Evolutionary conservation across 2,888 invertebrate species (phyloP), one percentile per base, ranked within the genome.

Genomic region (Lochmaea crataegi): DNA sequence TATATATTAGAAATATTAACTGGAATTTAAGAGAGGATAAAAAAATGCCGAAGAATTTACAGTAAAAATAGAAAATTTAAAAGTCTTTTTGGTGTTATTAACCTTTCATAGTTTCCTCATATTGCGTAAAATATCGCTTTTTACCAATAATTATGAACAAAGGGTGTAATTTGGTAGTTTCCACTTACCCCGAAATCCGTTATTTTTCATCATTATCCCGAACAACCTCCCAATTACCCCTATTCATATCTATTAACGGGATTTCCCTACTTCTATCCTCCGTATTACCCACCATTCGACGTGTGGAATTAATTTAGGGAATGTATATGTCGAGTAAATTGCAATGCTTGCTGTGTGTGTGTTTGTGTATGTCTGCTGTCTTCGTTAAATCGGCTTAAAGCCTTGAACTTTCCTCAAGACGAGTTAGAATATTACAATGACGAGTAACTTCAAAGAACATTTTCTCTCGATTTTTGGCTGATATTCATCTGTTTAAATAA

Each of bases 241-340:
- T 16, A 53, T 53, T 53, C 53, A 53, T 53, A 53, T 53, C 53
- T 53, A 51, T 51, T 51, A 51, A 51, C 51, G 51, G 51, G 51
- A 51, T 51, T 51, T 51, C 51, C 51, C 51, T 51, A 51, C n/a
- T 14, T n/a, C 51, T 51, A 53, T 53, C 16, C 53, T 53, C 53
- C 53, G 53, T 53, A 56, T 63, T 11, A 41, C 69, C 72, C 64
- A 73, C 57, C 57, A 56, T 42, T 68, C 76, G 71, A 75, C 72
- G 74, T 74, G 70, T 72, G 65, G 74, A 74, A 74, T 76, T 74
- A 76, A 76, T 76, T 76, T 71, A 22, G 71, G 51, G 57, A 70
- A 69, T 68, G 64, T 64, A 48, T 57, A 58, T 51, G 51, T 65
- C 57, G 32, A 48, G 10, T 48, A 14, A 65, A 58, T 71, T 71